Evolutionary conservation across 2,797 vertebrate species (phyloP).

Genomic region (Sebastolobus alascanus): DNA sequence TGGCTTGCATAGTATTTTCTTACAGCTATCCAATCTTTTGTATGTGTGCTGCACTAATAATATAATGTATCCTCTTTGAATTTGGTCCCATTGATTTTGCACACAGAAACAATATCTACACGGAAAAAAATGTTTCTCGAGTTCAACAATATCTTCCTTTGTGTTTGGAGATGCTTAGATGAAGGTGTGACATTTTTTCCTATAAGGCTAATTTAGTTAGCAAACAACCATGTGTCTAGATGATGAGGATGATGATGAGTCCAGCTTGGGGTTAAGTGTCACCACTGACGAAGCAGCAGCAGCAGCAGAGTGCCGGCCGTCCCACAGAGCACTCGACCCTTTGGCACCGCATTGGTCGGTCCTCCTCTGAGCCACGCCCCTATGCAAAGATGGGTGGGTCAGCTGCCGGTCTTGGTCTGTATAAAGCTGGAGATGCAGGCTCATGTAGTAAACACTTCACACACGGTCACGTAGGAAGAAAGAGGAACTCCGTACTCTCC

Average conservation of each 20-base stretch:
- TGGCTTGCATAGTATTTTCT: background rate
- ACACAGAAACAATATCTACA: background rate
- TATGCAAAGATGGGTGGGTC: slow-evolving; percentile 69
- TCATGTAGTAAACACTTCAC: slow-evolving; percentile 73
- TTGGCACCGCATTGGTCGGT: slow-evolving; percentile 62
- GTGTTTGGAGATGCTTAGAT: background rate
- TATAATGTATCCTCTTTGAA: background rate
- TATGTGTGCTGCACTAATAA: background rate
- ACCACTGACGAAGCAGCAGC: slow-evolving; percentile 32
- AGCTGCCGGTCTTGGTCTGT: slow-evolving; percentile 53
- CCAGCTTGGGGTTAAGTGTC: slow-evolving; percentile 12
- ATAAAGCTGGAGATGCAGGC: slow-evolving; percentile 73
- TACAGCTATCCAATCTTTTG: background rate
- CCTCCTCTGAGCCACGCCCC: slow-evolving; percentile 64
- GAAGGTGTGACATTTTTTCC: background rate
- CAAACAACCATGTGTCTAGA: slow-evolving; percentile 1
- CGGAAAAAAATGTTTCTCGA: background rate
- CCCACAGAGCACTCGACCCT: slow-evolving; percentile 30
- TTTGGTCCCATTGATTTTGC: background rate
- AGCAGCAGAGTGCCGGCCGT: slow-evolving; percentile 23
- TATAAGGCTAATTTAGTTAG: background rate
- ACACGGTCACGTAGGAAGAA: slow-evolving; percentile 20
- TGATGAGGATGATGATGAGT: slow-evolving; percentile 2
- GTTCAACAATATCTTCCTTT: background rate
- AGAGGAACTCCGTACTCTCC: slow-evolving; percentile 35